Conservation (phyloP, 2,888 invertebrate genomes). For the Dryadula phaetusa region DNA sequence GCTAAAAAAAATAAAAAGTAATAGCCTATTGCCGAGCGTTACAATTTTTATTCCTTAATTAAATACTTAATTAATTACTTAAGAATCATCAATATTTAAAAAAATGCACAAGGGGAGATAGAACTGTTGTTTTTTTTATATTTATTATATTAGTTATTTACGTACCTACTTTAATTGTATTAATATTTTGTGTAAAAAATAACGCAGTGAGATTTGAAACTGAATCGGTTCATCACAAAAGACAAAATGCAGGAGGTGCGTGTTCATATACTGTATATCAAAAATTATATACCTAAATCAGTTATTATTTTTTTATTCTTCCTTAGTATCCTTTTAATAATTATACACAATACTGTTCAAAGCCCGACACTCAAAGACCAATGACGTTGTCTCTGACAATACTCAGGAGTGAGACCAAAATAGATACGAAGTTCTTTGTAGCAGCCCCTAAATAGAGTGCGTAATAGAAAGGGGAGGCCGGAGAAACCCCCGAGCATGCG, state of each 20-base stretch:
- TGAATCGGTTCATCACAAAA: neutral
- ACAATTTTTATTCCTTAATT: neutral
- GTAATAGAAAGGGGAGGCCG: slow-evolving; percentile 80
- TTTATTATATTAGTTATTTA: too few species aligned
- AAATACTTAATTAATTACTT: neutral
- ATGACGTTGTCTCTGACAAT: slow-evolving; percentile 60
- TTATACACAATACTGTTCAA: slow-evolving; percentile 38
- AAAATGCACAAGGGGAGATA: too few species aligned
- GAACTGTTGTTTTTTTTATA: too few species aligned
- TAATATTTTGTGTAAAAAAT: too few species aligned
- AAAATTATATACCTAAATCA: neutral
- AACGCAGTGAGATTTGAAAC: neutral
- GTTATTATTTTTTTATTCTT: neutral
- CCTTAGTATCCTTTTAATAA: slow-evolving; percentile 21
- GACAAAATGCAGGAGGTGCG: neutral
- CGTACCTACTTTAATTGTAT: too few species aligned
- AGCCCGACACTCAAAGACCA: slow-evolving; percentile 60
- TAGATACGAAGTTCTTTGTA: slow-evolving; percentile 80
- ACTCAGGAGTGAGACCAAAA: slow-evolving; percentile 78
- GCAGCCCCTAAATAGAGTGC: slow-evolving; percentile 82
- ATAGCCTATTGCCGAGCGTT: neutral
- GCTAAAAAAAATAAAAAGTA: too few species aligned
- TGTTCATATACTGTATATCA: neutral
- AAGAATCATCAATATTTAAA: neutral
- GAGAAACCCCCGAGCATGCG: slow-evolving; percentile 75